Evolutionary conservation across 2,797 vertebrate genomes (phyloP), one percentile per base, ranked within the genome.

Genomic region (Falco biarmicus): DNA sequence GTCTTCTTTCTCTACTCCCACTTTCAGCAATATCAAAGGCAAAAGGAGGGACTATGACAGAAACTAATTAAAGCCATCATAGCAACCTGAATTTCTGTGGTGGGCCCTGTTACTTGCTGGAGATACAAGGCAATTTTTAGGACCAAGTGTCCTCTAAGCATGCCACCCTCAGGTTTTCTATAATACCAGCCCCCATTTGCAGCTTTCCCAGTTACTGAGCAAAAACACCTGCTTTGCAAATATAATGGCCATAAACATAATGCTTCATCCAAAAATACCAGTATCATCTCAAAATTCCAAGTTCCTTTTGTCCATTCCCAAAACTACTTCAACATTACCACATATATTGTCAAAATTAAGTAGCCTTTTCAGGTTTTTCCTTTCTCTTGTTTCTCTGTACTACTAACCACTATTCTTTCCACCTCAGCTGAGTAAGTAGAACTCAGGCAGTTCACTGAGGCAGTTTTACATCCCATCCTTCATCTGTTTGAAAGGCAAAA

Each of bases 31-130:
- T 20, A 43, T 53, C 47, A 47, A 81, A 84, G 16, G 19, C 26
- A 69, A 89, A 94, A 43, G 39, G 28, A 86, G 6, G 22, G 18
- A 71, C 65, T 76, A 16, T 15, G 25, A 68, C 5, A 78, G 22
- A 93, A 70, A 70, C 0, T 0, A 59, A 70, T 41, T 50, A 31
- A 84, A 74, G 6, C 5, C 29, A 64, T 19, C 1, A 0, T 47
- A 53, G 64, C 20, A 64, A 21, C 19, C 20, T 70, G 19, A 56
- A 60, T 74, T 76, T 87, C 63, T 91, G 45, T 31, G 41, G 11
- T 32, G 9, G 26, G 15, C 9, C 18, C 15, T 66, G 39, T 28
- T 85, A 26, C 32, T 66, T 74, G 25, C 39, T 66, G 29, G 19
- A 87, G 29, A 56, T 15, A 50, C 18, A 68, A 69, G 6, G 24